Base-by-base conservation (phyloP, 2,888 invertebrate species). In the Phyllotreta striolata region DNA sequence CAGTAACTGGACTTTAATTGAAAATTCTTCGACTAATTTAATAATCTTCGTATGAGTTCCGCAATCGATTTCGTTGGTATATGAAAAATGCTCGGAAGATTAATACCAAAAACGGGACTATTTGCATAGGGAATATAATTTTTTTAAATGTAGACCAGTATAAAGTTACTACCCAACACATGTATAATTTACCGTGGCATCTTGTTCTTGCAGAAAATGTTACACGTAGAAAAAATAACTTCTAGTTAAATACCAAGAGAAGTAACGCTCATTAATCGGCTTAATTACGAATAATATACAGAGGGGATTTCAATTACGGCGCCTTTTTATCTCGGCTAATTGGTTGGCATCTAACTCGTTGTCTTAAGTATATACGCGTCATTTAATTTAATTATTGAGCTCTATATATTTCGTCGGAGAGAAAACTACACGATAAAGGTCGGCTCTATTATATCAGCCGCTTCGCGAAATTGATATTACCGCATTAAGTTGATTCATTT, bases 381-480 rank as follows among this genome's bases (percentile, higher is more conserved):
- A 62, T 62, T 62, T 65, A 65, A 65, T 65, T 65, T 65, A 65
- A 65, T 65, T 62, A 65, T 65, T 34, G 58, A 58, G 55, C 54
- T 62, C 55, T 62, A 62, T 65, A 56, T 62, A 62, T 54, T 41
- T 54, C 41, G 40, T 38, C 24, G 24, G 44, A 58, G 44, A n/a
- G 41, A 58, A 46, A 40, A 52, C 8, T 54, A 63, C 63, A 63
- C n/a, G 43, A 52, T 44, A 63, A 34, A 52, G 63, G 63, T 46
- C 38, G 63, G 47, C 37, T 44, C 44, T 62, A 51, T 39, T 62
- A 51, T 38, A 52, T 52, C 13, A 12, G 52, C 52, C 39, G 52
- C 52, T 52, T 52, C 13, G 39, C 38, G 39, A 52, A 52, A 52
- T 38, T 52, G 52, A 38, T 52, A 52, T 52, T 52, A 10, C 13